Evolutionary conservation across 2,797 vertebrate genomes (phyloP), one percentile per base, ranked within the genome.

Genomic region (Peromyscus attwateri): DNA sequence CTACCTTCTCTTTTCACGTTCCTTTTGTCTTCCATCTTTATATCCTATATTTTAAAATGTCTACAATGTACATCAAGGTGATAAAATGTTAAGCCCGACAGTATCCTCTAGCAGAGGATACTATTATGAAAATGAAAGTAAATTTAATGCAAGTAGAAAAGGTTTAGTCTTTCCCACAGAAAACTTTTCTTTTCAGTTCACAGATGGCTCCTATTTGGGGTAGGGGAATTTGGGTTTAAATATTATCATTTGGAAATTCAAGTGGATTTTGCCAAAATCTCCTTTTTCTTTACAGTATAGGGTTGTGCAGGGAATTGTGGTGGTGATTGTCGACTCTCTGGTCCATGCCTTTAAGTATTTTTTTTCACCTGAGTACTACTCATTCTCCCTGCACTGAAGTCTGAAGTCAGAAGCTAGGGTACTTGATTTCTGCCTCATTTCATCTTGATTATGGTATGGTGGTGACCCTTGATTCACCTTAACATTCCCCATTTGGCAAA

Each of bases 321-420:
- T 6, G 11, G 17, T 43, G 27, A 40, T 40, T 57, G 31, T 80
- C 13, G 25, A 6, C 52, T 94, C 13, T 64, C 27, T 21, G 23
- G 40, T 85, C 46, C 49, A 52, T 52, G 29, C 10, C 81, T 17
- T 40, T 29, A 23, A 77, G 14, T 64, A 76, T 43, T 92, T 27
- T 81, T 87, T 89, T 88, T 87, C 17, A 76, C 13, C 25, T 81
- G 6, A 31, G 23, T 27, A 19, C 43, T 85, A 6, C 2, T 77
- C 37, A 16, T 4, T 89, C 37, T 94, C 21, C 21, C 57, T 37
- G 68, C 1, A n/a, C n/a, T 94, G n/a, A 87, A 16, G 4, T 83
- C 46, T 77, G 60, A 97, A 71, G 21, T 95, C 60, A 75, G n/a
- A 76, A 88, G 49, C 66, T 81, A 31, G 7, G 21, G 9, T 80